Percentiles rank a stretch among this genome's conserved stretches.
Evolutionary conservation across 2,888 invertebrate species (phyloP).

Genomic region (Scrobipalpa costella): DNA sequence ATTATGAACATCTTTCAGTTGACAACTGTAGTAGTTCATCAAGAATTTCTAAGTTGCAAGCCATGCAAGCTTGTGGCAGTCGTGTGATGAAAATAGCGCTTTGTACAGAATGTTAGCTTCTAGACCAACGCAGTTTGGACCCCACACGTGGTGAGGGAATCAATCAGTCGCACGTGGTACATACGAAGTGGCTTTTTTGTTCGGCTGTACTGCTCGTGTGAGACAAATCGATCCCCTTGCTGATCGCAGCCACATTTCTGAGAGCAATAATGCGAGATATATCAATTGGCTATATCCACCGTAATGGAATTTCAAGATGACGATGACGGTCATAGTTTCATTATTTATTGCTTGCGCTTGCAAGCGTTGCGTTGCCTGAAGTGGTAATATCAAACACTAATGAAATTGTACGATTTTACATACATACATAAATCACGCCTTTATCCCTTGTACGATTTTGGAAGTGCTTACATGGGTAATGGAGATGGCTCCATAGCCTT

Average conservation of each 20-base stretch:
- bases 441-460: too few species aligned
- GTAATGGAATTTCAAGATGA: background rate
- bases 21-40: too few species aligned
- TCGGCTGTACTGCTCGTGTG: constrained; percentile 15
- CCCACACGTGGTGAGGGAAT: constrained; percentile 27
- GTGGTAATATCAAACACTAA: background rate
- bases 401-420: too few species aligned
- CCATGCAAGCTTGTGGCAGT: background rate
- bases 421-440: too few species aligned
- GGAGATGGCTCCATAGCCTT: too few species aligned
- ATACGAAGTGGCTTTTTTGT: constrained; percentile 17
- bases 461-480: too few species aligned
- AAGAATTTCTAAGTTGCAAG: background rate
- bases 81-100: background rate
- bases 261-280: background rate
- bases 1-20: too few species aligned
- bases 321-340: background rate
- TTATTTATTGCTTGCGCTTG: too few species aligned
- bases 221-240: constrained; percentile 18
- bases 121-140: constrained; percentile 2
- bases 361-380: too few species aligned
- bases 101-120: constrained; percentile 1
- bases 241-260: constrained; percentile 9
- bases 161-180: constrained; percentile 26
- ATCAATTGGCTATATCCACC: background rate